Percentiles rank a stretch among this genome's conserved stretches.
These are phyloP conservation scores for Molossus alvarezi DNA, from an alignment of 2,797 vertebrate genomes.

Conservation along the genomic window DNA sequence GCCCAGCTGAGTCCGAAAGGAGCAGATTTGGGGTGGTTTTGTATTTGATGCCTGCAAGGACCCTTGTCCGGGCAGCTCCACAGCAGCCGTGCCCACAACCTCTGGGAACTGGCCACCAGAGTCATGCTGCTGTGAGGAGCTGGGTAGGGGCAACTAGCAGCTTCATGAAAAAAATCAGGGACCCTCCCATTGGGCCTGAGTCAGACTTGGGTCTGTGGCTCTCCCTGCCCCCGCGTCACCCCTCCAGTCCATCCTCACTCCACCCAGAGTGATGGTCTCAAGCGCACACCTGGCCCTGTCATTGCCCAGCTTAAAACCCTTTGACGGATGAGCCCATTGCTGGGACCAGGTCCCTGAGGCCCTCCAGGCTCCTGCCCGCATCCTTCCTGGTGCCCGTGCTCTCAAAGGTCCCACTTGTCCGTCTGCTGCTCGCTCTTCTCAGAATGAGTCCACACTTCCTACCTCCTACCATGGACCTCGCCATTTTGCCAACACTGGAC, in stretches of 20 bases:
- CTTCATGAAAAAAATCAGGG: not conserved
- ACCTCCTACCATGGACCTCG: not conserved
- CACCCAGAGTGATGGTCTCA: not conserved
- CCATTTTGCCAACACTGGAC: not conserved
- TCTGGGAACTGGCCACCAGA: not conserved
- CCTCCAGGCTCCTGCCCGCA: not conserved
- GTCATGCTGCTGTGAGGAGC: not conserved
- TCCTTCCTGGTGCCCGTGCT: not conserved
- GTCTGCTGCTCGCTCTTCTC: not conserved
- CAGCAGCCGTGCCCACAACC: not conserved
- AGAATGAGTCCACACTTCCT: not conserved
- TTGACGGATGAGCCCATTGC: rapidly evolving
- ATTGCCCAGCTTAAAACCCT: not conserved
- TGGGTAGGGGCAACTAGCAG: not conserved
- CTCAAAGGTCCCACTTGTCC: not conserved
- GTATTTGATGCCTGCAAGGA: not conserved
- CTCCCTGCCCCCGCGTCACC: not conserved
- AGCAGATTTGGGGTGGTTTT: not conserved
- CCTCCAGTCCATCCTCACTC: not conserved
- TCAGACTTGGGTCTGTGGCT: not conserved
- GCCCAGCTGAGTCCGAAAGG: not conserved
- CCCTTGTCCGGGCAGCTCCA: not conserved
- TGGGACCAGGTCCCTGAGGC: not conserved
- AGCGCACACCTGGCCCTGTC: not conserved
- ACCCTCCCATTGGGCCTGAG: not conserved